These are phyloP conservation scores for Arvicanthis niloticus DNA, from an alignment of 2,113 vertebrate genomes.

Conservation along the genomic window DNA sequence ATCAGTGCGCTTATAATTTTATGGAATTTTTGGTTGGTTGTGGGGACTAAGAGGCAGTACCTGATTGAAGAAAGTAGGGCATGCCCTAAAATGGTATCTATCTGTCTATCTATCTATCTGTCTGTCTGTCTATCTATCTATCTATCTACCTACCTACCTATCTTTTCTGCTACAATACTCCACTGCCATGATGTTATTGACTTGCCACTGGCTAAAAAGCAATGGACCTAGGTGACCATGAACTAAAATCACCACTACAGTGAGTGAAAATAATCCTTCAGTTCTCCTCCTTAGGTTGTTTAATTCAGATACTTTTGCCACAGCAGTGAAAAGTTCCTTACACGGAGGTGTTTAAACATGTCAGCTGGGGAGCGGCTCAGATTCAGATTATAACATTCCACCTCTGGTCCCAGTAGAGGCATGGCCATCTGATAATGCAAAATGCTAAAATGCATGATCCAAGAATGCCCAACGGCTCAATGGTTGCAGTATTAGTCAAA, in stretches of 20 bases:
- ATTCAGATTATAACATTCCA: not conserved
- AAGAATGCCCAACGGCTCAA: not conserved
- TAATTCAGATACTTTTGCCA: not conserved
- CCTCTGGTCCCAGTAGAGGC: not conserved
- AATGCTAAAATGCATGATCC: not conserved
- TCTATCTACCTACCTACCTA: not conserved
- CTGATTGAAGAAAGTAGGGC: not conserved
- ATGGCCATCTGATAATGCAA: not conserved
- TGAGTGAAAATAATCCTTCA: not conserved
- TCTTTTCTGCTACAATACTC: not conserved
- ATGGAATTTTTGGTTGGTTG: not conserved
- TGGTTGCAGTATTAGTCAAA: not conserved
- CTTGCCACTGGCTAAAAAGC: not conserved
- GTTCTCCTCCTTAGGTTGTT: not conserved
- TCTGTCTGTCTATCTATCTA: not conserved
- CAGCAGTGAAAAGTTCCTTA: not conserved
- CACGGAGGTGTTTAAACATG: too few relatives aligned
- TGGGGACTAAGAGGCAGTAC: not conserved
- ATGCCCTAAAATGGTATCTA: not conserved
- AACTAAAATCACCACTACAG: not conserved
- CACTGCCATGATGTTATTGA: too few relatives aligned
- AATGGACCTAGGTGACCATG: not conserved
- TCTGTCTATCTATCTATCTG: too few relatives aligned
- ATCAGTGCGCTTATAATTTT: not conserved
- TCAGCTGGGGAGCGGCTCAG: not conserved